Base-by-base conservation (phyloP, 1,140 invertebrate species). In the Bemisia tabaci region DNA sequence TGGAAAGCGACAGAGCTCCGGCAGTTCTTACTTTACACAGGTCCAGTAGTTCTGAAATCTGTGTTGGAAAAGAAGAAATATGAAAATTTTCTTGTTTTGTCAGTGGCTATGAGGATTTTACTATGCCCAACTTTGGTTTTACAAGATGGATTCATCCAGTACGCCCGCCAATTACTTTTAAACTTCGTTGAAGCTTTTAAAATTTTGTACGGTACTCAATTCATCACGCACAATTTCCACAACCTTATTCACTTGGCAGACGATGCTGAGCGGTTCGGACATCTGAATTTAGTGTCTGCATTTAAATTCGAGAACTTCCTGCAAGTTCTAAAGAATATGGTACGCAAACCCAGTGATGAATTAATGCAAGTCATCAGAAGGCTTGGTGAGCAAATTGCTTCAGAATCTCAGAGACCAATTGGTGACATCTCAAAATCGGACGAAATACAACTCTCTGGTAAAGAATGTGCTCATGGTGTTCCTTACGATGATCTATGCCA, bases 1-100 rank as follows among this genome's bases (percentile, higher is more conserved):
- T 82, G 77, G 77, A 82, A 81, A 71, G 79, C 76, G 11, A 80
- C 79, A 62, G 79, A 81, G 70, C 78, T 78, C 70, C 67, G 79
- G 25, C 69, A 74, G 60, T 79, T 80, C 71, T 64, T 82, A 23
- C 68, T 80, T 2, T 82, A 81, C 70, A 76, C 73, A n/a, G 79
- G 79, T 12, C 70, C 76, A 59, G 65, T 78, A n/a, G 72, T 76
- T 59, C 71, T 81, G 24, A 73, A 71, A 68, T 64, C 70, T 26
- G 68, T 71, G 67, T 39, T 79, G 26, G n/a, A 67, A 25, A 27
- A 71, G 33, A 66, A 74, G n/a, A n/a, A 70, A 21, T 78, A 79
- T 72, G n/a, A 71, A 17, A 72, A 80, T 69, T 80, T 81, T 71
- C 26, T 78, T 12, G 22, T 70, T 12, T 66, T 81, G 33, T 17